Base-by-base conservation (phyloP, 2,113 vertebrate genomes). In the Oncorhynchus nerka region DNA sequence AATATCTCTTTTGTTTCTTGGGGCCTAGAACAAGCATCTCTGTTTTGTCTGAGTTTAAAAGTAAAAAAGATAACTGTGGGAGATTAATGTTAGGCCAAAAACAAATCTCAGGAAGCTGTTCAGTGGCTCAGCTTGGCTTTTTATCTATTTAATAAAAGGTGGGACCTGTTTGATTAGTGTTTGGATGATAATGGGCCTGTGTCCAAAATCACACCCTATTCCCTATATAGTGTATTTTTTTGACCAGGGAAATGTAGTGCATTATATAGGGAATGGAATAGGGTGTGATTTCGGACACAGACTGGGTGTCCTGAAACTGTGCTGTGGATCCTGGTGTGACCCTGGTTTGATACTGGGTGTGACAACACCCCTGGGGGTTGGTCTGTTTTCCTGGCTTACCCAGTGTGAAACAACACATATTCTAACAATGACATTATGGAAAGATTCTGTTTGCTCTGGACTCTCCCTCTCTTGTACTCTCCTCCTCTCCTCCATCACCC, bases 61-160 rank as follows among this genome's bases (percentile, higher is more conserved):
- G 34, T 39, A 39, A 2, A 39, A 39, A 86, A 85, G 83, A 85
- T 78, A 81, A 28, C 76, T 71, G 48, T 12, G 55, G 57, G 65
- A 89, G 82, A 85, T 84, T 89, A 83, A 85, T 89, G 84, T 85
- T 84, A 89, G 68, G 34, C 68, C 75, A 83, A 83, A 68, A 81
- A 82, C 84, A n/a, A 81, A 83, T 85, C 84, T 79, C 30, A 39
- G 66, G n/a, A 68, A 32, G 15, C 26, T 66, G 64, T 11, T 24
- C 64, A 24, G 64, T 66, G 59, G 20, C 59, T 61, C 59, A 57
- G 59, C 49, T 55, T 55, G 16, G 4, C 15, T 13, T 55, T 16
- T 55, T 19, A 55, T 55, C 19, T 55, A 13, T 55, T 55, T 55
- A 66, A 28, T 30, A 30, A 11, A 66, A 26, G 64, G 20, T 64